phyloP scores from a whole-genome alignment of 2,797 vertebrate genomes.

The Muscicapa comitata region DNA sequence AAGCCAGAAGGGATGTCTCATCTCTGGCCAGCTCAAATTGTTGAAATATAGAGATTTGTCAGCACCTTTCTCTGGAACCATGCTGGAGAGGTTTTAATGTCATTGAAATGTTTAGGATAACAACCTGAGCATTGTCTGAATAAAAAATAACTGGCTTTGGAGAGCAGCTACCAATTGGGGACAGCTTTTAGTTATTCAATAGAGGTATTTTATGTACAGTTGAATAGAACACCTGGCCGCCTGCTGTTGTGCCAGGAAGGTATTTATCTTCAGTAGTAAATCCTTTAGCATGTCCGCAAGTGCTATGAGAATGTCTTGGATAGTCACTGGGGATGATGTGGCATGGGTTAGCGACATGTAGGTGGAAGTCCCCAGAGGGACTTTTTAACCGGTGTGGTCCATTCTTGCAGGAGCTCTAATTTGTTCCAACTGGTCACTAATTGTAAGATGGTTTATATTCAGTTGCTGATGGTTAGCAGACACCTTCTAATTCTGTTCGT shows the following conservation, averaged over 20 bases:
- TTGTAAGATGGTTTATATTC: neutral
- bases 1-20: neutral
- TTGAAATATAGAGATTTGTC: neutral
- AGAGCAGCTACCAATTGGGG: neutral
- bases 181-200: neutral
- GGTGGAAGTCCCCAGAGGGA: neutral
- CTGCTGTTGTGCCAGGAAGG: neutral
- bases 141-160: neutral
- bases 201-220: neutral
- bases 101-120: neutral
- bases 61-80: neutral
- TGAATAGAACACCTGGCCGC: neutral
- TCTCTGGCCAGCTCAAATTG: neutral
- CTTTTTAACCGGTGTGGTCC: neutral
- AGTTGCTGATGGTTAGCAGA: neutral
- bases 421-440: neutral
- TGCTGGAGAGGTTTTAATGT: neutral
- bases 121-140: rapidly evolving
- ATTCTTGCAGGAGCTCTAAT: neutral
- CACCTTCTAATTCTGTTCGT: neutral
- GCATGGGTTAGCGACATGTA: neutral
- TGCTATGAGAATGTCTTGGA: neutral
- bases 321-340: neutral
- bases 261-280: neutral
- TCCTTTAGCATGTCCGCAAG: neutral